Evolutionary conservation across 2,888 invertebrate species (phyloP).

Genomic region (Azorinus chamasolen): DNA sequence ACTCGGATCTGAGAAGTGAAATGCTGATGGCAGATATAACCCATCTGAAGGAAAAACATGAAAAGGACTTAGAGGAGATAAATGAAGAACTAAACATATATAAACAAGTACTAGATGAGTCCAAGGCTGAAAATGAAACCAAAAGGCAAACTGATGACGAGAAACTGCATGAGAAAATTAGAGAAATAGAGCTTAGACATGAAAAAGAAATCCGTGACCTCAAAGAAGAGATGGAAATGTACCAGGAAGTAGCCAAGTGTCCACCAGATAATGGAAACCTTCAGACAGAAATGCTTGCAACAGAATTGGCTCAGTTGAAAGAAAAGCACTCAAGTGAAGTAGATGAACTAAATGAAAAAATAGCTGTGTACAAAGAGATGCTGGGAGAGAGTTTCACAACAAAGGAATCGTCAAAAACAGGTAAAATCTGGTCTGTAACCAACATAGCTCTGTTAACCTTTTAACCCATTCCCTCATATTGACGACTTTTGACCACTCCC

Average conservation of each 20-base stretch:
- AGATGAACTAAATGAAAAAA: constrained; percentile 27
- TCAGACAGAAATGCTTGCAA: constrained; percentile 32
- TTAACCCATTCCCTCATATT: too few relatives aligned
- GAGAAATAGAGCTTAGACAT: constrained; percentile 18
- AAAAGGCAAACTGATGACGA: constrained; percentile 13
- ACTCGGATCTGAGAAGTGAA: constrained; percentile 20
- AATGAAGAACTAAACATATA: constrained; percentile 4
- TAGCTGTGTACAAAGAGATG: constrained; percentile 1
- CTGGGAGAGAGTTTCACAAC: neutral
- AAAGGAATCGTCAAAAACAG: neutral
- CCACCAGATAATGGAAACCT: neutral
- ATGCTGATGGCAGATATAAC: constrained; percentile 41
- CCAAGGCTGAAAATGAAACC: neutral
- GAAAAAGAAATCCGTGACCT: constrained; percentile 16
- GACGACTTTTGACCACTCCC: too few relatives aligned
- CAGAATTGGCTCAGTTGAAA: constrained; percentile 46
- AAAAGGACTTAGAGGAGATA: neutral
- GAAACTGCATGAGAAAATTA: constrained; percentile 34
- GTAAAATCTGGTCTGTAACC: neutral
- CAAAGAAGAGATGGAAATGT: constrained; percentile 8
- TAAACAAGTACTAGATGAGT: neutral
- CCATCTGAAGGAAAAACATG: constrained; percentile 42
- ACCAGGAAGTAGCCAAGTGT: neutral
- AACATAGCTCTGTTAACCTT: too few relatives aligned
- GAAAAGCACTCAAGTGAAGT: constrained; percentile 33